Evolutionary conservation across 2,797 vertebrate species (phyloP), one percentile per base, ranked within the genome.

Genomic region (Threskiornis aethiopicus): DNA sequence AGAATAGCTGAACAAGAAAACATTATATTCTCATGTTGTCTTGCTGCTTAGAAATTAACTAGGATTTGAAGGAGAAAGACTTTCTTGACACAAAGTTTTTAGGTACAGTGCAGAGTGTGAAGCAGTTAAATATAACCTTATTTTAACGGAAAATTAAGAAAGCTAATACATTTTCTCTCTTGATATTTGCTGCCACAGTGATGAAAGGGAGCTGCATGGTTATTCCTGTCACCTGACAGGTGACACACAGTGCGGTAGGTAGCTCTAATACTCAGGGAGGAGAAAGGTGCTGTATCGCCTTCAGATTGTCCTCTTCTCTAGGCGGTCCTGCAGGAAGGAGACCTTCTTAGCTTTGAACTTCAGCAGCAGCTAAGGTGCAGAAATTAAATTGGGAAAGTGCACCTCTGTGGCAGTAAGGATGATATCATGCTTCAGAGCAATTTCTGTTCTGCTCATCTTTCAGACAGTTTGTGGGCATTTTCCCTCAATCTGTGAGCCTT

Each of bases 381-480:
- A 87, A 92, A 72, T 76, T 29, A 76, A 52, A 71, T 42, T 17
- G 52, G 85, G 57, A 81, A 79, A 76, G 70, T 47, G 49, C 72
- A 61, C 75, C 73, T 86, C 24, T 51, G 13, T 67, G 54, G 46
- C 80, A 82, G 54, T 65, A 59, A 46, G 78, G 64, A 35, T 88
- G 84, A 84, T 79, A 76, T 47, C n/a, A 10, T 82, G 47, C 66
- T 78, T 95, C 57, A 79, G 77, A 90, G 85, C 85, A 61, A 73
- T 90, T 91, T 78, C 67, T 87, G n/a, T 95, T 93, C 96, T 76
- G 49, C 51, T 90, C 41, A 20, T 88, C 58, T 29, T 87, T 93
- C 77, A 95, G 82, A 51, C 79, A 44, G 82, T 93, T 89, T 96
- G 85, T 82, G 90, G 86, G 86, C 91, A 57, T 89, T 92, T 85